phyloP scores from a whole-genome alignment of 1,140 invertebrate genomes.

The Monochamus saltuarius region DNA sequence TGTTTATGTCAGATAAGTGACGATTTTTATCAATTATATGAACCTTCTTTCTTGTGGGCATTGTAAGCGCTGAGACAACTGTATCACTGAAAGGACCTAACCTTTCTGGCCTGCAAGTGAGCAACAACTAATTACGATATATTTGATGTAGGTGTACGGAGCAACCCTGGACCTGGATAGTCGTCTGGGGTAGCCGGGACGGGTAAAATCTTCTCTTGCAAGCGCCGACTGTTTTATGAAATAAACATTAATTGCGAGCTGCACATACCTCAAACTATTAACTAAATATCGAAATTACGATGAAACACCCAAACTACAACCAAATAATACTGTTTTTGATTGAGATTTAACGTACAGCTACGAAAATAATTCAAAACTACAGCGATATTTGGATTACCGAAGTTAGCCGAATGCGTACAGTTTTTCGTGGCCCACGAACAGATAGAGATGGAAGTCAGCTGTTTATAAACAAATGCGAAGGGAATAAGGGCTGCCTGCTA shows the following conservation, averaged over 20 bases:
- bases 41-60: too few relatives aligned
- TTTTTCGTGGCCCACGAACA: background rate
- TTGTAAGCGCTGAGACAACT: too few relatives aligned
- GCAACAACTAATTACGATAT: too few relatives aligned
- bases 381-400: background rate
- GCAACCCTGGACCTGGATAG: conserved; percentile 14
- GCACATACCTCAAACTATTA: too few relatives aligned
- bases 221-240: background rate
- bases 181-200: conserved; percentile 10
- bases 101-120: too few relatives aligned
- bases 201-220: background rate
- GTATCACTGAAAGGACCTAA: too few relatives aligned
- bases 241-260: background rate
- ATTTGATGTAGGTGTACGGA: conserved; percentile 3
- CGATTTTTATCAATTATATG: too few relatives aligned
- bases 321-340: conserved; percentile 1
- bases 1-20: too few relatives aligned
- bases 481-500: background rate
- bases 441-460: conserved; percentile 3
- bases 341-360: conserved; percentile 3
- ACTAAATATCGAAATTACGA: too few relatives aligned
- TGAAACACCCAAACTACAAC: too few relatives aligned
- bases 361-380: conserved; percentile 11
- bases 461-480: conserved; percentile 5
- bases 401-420: background rate